Evolutionary conservation across 2,797 vertebrate species (phyloP).

Genomic region (Pterois miles): DNA sequence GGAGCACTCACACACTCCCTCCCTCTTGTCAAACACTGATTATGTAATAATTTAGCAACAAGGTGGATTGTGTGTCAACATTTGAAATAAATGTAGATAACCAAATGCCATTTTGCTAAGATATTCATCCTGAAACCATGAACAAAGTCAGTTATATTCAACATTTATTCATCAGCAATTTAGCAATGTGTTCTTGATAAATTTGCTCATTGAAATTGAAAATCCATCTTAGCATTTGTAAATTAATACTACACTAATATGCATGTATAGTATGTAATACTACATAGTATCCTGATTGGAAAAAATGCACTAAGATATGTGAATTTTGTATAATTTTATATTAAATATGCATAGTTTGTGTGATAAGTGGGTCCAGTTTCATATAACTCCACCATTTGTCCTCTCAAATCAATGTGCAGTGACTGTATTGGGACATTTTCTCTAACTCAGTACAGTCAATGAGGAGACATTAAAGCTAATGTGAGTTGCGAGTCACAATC

Average conservation of each 20-base stretch:
- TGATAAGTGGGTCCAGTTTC: not conserved
- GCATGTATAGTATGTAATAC: too few relatives aligned
- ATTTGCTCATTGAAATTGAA: not conserved
- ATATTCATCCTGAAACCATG: not conserved
- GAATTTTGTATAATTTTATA: not conserved
- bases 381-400: too few relatives aligned
- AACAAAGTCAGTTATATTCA: not conserved
- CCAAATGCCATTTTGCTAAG: not conserved
- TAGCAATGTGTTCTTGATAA: not conserved
- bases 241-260: not conserved
- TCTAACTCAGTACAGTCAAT: not conserved
- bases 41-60: not conserved
- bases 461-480: not conserved
- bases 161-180: not conserved
- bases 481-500: too few relatives aligned
- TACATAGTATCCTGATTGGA: not conserved
- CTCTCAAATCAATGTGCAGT: too few relatives aligned
- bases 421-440: too few relatives aligned
- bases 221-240: not conserved
- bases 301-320: not conserved
- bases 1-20: not conserved
- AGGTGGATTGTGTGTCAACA: not conserved
- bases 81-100: not conserved
- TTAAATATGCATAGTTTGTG: not conserved
- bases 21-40: conserved; percentile 4